phyloP scores from a whole-genome alignment of 2,888 invertebrate genomes.

The Archaeoteleia sp. region DNA sequence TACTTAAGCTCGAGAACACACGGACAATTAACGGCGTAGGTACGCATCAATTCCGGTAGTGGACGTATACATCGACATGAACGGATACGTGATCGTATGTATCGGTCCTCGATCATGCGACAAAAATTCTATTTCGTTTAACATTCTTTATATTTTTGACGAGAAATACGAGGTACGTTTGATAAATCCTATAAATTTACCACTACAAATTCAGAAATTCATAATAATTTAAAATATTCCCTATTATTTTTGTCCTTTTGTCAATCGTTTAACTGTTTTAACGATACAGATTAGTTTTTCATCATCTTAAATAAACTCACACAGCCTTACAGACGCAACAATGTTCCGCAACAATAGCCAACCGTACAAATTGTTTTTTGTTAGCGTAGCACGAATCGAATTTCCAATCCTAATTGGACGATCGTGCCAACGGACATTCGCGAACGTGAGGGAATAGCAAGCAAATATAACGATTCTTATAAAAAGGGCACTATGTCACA shows the following conservation, averaged over 20 bases:
- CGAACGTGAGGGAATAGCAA: constrained; percentile 40
- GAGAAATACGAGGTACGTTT: too few species aligned
- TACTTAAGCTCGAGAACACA: constrained; percentile 35
- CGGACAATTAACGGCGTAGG: constrained; percentile 40
- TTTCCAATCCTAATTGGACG: constrained; percentile 66
- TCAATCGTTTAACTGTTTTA: too few species aligned
- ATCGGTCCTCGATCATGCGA: constrained; percentile 1
- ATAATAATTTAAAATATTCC: too few species aligned
- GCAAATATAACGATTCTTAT: constrained; percentile 61
- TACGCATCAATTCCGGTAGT: constrained; percentile 26
- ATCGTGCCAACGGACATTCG: constrained; percentile 28
- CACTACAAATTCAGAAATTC: too few species aligned
- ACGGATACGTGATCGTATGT: constrained; percentile 20
- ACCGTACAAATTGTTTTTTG: constrained; percentile 46
- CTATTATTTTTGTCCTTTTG: too few species aligned
- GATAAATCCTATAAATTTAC: too few species aligned
- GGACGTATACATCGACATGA: constrained; percentile 10
- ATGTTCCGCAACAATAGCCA: constrained; percentile 53
- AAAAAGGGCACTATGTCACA: constrained; percentile 72
- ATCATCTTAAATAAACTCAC: too few species aligned
- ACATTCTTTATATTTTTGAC: too few species aligned
- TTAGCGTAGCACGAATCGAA: constrained; percentile 63
- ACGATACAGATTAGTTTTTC: too few species aligned
- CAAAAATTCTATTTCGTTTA: constrained; percentile 21
- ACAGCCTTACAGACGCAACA: too few species aligned